phyloP scores from a whole-genome alignment of 2,888 invertebrate genomes.

The Aleiodes alternator region DNA sequence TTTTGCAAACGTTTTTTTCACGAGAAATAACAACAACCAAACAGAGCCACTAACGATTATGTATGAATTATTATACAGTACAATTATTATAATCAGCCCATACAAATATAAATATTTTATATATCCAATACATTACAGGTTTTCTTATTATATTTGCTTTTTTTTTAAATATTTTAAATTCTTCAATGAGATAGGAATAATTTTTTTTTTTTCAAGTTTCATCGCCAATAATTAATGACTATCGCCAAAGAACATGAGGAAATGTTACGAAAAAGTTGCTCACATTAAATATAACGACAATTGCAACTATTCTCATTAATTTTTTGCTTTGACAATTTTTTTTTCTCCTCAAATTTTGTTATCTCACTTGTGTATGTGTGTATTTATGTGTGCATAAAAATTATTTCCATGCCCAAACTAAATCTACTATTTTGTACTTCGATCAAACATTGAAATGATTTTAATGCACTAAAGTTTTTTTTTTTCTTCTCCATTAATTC shows the following conservation, averaged over 20 bases:
- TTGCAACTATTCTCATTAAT: no score
- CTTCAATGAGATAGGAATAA: neutral
- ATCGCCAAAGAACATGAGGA: no score
- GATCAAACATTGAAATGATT: conserved; percentile 69
- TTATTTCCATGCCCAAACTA: conserved; percentile 70
- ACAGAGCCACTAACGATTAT: conserved; percentile 6
- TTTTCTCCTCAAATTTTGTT: no score
- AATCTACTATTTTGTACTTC: conserved; percentile 72
- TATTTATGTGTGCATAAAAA: conserved; percentile 58
- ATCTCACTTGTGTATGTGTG: no score
- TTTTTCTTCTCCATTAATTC: conserved; percentile 41
- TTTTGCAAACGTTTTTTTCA: neutral
- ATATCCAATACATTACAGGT: conserved; percentile 23
- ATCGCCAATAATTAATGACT: conserved; percentile 10
- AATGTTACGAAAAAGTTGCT: no score
- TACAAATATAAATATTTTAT: conserved; percentile 27
- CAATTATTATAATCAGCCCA: conserved; percentile 27
- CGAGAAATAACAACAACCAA: conserved; percentile 21
- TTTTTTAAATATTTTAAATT: neutral
- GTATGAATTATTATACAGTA: conserved; percentile 7
- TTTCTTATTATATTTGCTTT: neutral
- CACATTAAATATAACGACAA: no score
- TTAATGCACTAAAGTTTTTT: conserved; percentile 55
- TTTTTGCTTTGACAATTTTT: no score
- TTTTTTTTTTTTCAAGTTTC: conserved; percentile 9